Evolutionary conservation across 2,113 vertebrate species (phyloP).

Genomic region (Hoplias malabaricus): DNA sequence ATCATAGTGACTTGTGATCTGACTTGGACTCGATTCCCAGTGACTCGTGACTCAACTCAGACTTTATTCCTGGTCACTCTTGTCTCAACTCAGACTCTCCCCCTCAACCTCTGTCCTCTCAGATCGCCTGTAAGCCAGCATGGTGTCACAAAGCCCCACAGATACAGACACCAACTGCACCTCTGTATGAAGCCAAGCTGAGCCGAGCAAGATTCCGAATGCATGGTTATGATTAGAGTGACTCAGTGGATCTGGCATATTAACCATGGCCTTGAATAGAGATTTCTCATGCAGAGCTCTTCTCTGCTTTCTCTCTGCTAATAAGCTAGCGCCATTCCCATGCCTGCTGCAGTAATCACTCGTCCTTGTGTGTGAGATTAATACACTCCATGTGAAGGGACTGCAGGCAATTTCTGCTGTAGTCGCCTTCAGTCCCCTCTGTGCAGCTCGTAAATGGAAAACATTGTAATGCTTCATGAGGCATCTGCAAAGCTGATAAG

Average conservation of each 20-base stretch:
- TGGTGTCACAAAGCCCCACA: neutral
- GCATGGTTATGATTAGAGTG: neutral
- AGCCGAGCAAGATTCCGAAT: neutral
- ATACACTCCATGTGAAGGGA: constrained; percentile 16
- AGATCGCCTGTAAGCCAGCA: constrained; percentile 37
- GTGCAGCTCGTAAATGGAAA: neutral
- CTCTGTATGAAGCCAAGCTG: neutral
- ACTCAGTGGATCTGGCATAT: neutral
- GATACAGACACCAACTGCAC: neutral
- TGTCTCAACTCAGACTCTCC: too few species aligned
- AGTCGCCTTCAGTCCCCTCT: neutral
- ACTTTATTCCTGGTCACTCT: too few species aligned
- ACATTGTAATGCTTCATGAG: neutral
- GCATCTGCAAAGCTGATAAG: neutral
- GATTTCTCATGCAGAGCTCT: constrained; percentile 3
- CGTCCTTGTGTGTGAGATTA: constrained; percentile 7
- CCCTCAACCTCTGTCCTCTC: constrained; percentile 48
- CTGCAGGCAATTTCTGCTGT: constrained; percentile 30
- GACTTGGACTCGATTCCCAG: too few species aligned
- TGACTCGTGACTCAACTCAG: too few species aligned
- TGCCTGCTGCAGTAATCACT: constrained; percentile 3
- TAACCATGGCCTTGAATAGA: neutral
- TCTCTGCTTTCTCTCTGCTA: constrained; percentile 20
- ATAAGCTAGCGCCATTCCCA: constrained; percentile 39
- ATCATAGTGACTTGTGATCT: too few species aligned